These are phyloP conservation scores for Apomyelois bistriatella DNA, from an alignment of 2,888 invertebrate species.

Conservation along the genomic window DNA sequence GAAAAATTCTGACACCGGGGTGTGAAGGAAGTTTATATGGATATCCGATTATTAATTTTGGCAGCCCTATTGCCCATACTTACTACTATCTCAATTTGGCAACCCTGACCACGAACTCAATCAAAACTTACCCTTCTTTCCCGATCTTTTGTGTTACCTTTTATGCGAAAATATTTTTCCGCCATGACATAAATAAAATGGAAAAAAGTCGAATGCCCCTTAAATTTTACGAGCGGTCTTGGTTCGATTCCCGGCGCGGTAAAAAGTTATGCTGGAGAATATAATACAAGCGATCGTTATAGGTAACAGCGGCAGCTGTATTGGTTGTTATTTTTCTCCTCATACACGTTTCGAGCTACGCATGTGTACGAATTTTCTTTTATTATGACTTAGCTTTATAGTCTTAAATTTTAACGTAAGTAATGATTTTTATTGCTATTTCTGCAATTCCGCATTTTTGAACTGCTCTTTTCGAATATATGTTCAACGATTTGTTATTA, in stretches of 20 bases:
- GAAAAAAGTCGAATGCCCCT: slow-evolving; percentile 9
- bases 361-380: no score
- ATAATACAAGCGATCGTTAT: slow-evolving; percentile 4
- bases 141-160: slow-evolving; percentile 3
- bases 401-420: no score
- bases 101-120: not conserved
- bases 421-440: no score
- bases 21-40: no score
- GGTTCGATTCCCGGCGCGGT: slow-evolving; percentile 9
- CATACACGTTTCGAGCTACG: not conserved
- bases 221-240: slow-evolving; percentile 10
- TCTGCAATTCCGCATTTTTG: no score
- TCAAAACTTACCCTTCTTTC: slow-evolving; percentile 1
- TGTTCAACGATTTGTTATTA: no score
- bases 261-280: slow-evolving; percentile 4
- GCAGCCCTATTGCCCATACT: no score
- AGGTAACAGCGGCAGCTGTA: slow-evolving; percentile 2
- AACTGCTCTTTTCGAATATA: no score
- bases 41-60: no score
- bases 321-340: not conserved
- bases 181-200: slow-evolving; percentile 16
- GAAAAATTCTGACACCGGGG: no score
- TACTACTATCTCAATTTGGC: no score
- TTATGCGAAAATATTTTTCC: slow-evolving; percentile 18
- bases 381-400: no score